Evolutionary conservation across 2,888 invertebrate species (phyloP).

Genomic region (Microctonus aethiopoides): DNA sequence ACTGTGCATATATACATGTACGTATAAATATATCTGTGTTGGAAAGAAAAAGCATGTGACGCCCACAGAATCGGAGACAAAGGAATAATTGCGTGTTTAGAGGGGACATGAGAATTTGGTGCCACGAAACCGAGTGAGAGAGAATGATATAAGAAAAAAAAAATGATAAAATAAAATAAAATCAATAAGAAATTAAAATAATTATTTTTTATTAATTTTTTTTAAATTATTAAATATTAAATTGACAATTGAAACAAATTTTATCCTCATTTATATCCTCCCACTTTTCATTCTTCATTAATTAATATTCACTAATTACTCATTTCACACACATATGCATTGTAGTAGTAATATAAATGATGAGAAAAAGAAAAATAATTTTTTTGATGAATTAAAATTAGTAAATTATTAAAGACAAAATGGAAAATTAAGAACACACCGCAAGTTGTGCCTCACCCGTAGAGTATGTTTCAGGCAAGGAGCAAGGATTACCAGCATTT

Average conservation of each 20-base stretch:
- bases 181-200: background rate
- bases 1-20: conserved; percentile 4
- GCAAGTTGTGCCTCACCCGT: conserved; percentile 67
- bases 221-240: background rate
- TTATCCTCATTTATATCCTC: no score
- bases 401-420: conserved; percentile 37
- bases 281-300: no score
- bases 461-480: conserved; percentile 78
- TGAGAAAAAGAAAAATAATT: no score
- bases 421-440: conserved; percentile 60
- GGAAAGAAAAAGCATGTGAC: background rate
- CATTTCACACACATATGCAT: no score
- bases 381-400: no score
- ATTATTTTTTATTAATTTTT: background rate
- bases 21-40: background rate
- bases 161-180: conserved; percentile 20
- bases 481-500: conserved; percentile 83
- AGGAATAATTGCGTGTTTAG: conserved; percentile 39
- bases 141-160: conserved; percentile 38
- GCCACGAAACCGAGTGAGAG: conserved; percentile 33
- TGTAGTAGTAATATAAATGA: no score
- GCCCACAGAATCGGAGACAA: conserved; percentile 26
- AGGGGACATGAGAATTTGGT: conserved; percentile 29
- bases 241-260: no score
- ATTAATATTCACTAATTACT: no score